phyloP scores from a whole-genome alignment of 2,797 vertebrate genomes.

The Perodicticus potto region DNA sequence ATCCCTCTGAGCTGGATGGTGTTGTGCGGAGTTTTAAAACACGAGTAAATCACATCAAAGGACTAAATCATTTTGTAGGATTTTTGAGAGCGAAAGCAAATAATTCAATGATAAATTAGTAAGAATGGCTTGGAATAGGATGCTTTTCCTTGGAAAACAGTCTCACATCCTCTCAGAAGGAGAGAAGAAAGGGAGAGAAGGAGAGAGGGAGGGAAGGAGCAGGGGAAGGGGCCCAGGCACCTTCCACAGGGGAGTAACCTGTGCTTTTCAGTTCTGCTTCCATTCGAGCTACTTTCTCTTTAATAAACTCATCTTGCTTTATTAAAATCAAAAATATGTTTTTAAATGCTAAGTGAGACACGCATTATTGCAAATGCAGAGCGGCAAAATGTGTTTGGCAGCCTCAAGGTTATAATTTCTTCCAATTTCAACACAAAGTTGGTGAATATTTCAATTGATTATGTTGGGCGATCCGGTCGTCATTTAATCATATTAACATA shows the following conservation, averaged over 20 bases:
- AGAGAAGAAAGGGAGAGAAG: neutral
- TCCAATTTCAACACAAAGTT: slow-evolving; percentile 79
- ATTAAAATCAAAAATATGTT: slow-evolving; percentile 77
- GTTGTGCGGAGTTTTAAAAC: slow-evolving; percentile 85
- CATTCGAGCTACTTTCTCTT: slow-evolving; percentile 75
- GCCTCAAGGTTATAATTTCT: slow-evolving; percentile 80
- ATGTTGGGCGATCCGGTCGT: slow-evolving; percentile 75
- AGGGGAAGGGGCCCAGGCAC: neutral
- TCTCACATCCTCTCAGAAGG: neutral
- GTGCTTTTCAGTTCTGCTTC: neutral
- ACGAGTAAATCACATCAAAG: slow-evolving; percentile 84
- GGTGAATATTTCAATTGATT: slow-evolving; percentile 82
- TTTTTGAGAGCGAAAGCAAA: slow-evolving; percentile 86
- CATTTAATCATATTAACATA: slow-evolving; percentile 82
- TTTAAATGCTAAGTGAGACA: slow-evolving; percentile 79
- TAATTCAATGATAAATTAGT: slow-evolving; percentile 83
- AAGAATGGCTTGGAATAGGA: slow-evolving; percentile 65
- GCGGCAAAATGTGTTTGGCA: slow-evolving; percentile 78
- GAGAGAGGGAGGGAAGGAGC: too few species aligned
- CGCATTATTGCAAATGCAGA: slow-evolving; percentile 78
- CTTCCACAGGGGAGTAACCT: neutral
- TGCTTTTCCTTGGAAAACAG: slow-evolving; percentile 39
- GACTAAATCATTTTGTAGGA: slow-evolving; percentile 86
- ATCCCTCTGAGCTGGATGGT: slow-evolving; percentile 82
- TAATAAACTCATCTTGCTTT: slow-evolving; percentile 75